Evolutionary conservation across 2,888 invertebrate species (phyloP), one percentile per base, ranked within the genome.

Genomic region (Andrena trimmerana): DNA sequence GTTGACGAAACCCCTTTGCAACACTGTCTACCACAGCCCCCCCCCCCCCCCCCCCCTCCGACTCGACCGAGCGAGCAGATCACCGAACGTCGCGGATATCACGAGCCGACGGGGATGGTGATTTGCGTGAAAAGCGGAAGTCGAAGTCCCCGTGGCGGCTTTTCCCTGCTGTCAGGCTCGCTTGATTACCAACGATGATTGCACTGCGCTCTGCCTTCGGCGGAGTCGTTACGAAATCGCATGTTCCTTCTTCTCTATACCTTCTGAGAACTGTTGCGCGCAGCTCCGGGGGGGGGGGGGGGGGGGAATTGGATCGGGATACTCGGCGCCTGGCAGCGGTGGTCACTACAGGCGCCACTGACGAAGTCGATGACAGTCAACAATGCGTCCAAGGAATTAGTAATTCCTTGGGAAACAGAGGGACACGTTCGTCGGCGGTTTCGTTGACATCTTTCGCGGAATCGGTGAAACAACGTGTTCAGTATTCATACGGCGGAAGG

Each of bases 41-140:
- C n/a, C n/a, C n/a, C n/a, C n/a, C n/a, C n/a, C n/a, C n/a, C n/a
- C 36, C 57, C n/a, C 8, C n/a, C 31, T 20, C 29, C 72, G 71
- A 60, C 59, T 42, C 63, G 62, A 75, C 42, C 63, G 75, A 57
- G 8, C 24, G 59, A 59, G 20, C 33, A 27, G 31, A 42, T 10
- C 33, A 66, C 59, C 65, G 8, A 20, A n/a, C 31, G 57, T 68
- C 69, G 0, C 36, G 81, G 73, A 57, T 16, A 78, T 70, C 60
- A 63, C 69, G 20, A 68, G 50, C 50, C 62, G 42, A 24, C 33
- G 31, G 33, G 33, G 31, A 72, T 86, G 75, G 83, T 87, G 89
- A 90, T 90, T 91, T 89, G 85, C 84, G 89, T 87, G 90, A 91
- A 90, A 91, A 91, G 87, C 90, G 91, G 90, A 91, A 91, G 88